Evolutionary conservation across 1,140 invertebrate genomes (phyloP).

Genomic region (Leptestheria dahalacensis): DNA sequence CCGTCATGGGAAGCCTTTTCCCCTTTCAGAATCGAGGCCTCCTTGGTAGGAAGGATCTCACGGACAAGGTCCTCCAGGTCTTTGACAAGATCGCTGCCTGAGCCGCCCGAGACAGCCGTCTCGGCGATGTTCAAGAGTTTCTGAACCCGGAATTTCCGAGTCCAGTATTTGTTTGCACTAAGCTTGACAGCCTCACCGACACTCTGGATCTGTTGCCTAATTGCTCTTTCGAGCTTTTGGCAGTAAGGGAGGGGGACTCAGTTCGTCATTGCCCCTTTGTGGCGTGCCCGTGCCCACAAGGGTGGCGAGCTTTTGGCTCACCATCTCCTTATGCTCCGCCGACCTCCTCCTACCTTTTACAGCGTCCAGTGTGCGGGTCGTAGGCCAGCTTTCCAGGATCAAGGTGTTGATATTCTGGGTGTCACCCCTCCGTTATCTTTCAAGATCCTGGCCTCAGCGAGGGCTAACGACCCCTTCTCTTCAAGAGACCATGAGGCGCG

Average conservation of each 20-base stretch:
- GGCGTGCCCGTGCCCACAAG: neutral
- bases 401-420: neutral
- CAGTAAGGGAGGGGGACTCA: neutral
- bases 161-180: neutral
- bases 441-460: neutral
- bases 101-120: neutral
- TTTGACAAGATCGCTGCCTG: neutral
- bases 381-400: neutral
- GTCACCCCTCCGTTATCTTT: neutral
- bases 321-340: neutral
- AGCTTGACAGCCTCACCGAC: neutral
- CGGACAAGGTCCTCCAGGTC: neutral
- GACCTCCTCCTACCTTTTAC: neutral
- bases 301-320: neutral
- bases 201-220: neutral
- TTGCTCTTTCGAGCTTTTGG: neutral
- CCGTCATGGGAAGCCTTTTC: no score
- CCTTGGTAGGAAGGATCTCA: no score
- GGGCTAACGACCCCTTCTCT: neutral
- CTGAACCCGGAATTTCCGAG: neutral
- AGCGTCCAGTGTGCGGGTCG: neutral
- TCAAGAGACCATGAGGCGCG: neutral
- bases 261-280: neutral
- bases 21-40: no score
- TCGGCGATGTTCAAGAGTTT: neutral